Evolutionary conservation across 2,888 invertebrate species (phyloP), one percentile per base, ranked within the genome.

Genomic region (Furcula furcula): DNA sequence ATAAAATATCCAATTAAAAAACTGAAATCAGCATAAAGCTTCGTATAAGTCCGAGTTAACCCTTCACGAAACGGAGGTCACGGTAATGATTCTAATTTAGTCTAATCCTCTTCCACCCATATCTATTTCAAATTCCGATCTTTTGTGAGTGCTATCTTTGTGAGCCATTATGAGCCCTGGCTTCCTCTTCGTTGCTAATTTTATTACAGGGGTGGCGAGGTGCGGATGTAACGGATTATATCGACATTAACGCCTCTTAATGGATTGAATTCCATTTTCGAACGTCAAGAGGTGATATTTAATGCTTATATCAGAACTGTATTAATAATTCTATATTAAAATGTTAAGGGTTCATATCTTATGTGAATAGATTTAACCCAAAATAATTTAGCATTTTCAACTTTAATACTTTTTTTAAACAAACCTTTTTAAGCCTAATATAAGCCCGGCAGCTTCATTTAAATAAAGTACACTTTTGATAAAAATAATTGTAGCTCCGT

Each of bases 221-320:
- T 68, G 59, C 73, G 80, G 79, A 81, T 80, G 76, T 77, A 58
- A 66, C 72, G 75, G 76, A 76, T 81, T 80, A 76, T 69, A 63
- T 51, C 36, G 46, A 67, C 65, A 76, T 80, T 76, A 73, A 65
- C 76, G 64, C 74, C 65, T 66, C 59, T 61, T 47, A 60, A 66
- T 66, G 65, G 57, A 70, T 73, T 62, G 63, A 55, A 55, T 68
- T 65, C 57, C 56, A 56, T 62, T 55, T 39, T 45, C 33, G 33
- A 53, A 54, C 57, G 40, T 54, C 36, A 46, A 33, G 45, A 38
- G 30, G 21, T 7, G 4, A 29, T 23, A 44, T 44, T 48, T 53
- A 46, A 46, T 49, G 36, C 20, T 40, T 31, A n/a, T n/a, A n/a
- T n/a, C n/a, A n/a, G n/a, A n/a, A n/a, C n/a, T n/a, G n/a, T n/a